Evolutionary conservation across 2,888 invertebrate genomes (phyloP), one percentile per base, ranked within the genome.

Genomic region (Siphonodentalium dalli): DNA sequence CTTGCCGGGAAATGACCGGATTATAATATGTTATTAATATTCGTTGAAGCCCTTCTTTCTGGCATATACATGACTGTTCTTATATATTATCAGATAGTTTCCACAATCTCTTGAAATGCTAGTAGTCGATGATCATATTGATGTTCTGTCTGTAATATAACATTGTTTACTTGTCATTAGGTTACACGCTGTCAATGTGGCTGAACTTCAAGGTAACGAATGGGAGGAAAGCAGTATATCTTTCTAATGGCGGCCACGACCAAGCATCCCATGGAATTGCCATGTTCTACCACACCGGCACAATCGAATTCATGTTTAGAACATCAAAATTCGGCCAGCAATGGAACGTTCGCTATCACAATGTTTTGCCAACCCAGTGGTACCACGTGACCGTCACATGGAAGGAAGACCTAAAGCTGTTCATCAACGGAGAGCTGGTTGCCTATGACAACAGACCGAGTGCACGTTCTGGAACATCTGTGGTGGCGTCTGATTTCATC

Each of bases 231-330:
- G 71, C 67, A 4, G 71, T 78, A 5, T 78, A 75, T 59, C 54
- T 80, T 43, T 74, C 77, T 13, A 80, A 79, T 54, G 80, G 80
- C 0, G 80, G 76, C 9, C 77, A 80, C 54, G 60, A 56, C 9
- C 31, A 57, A 1, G 55, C 66, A 34, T 71, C 69, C 23, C 78
- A 80, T 60, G 80, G 80, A 9, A 71, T 80, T 5, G 78, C 79
- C 45, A 74, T 79, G 77, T 52, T 65, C 42, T 79, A 80, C 61
- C 58, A 66, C 43, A 63, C 59, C 21, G 76, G 75, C 24, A 47
- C 58, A 2, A 60, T 80, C 20, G 69, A 73, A 43, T 78, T 77
- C 66, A 61, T 72, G 15, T 79, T 78, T 69, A 68, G 72, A 35
- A 68, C 65, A 46, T 61, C 66, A 24, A 63, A 61, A 37, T 58